Conservation (phyloP, 2,888 invertebrate genomes). For the Conchocele bisecta region DNA sequence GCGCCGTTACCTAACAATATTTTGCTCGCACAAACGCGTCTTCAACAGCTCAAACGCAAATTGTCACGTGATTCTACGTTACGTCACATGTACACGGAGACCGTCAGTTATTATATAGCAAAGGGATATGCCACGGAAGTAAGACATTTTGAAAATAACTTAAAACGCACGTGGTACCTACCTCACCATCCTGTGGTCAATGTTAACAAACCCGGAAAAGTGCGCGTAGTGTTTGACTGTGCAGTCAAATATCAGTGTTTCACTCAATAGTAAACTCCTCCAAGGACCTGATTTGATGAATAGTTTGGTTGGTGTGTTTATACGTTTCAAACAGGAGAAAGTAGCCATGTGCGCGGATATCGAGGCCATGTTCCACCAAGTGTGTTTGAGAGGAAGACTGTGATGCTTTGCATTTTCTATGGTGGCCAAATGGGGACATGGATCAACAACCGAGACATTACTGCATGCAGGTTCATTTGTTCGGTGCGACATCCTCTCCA, state of each 20-base stretch:
- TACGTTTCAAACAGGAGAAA: constrained; percentile 46
- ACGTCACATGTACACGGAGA: constrained; percentile 15
- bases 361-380: constrained; percentile 45
- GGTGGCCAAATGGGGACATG: constrained; percentile 48
- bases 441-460: constrained; percentile 8
- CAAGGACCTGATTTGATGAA: constrained; percentile 60
- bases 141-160: neutral
- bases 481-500: constrained; percentile 23
- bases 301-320: constrained; percentile 49
- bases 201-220: constrained; percentile 39
- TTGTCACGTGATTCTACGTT: constrained; percentile 9
- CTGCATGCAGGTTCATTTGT: constrained; percentile 30
- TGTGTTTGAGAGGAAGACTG: constrained; percentile 35
- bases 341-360: constrained; percentile 51
- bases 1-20: constrained; percentile 16
- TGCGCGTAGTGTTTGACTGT: constrained; percentile 44
- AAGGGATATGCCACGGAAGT: constrained; percentile 34
- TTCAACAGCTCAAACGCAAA: constrained; percentile 12
- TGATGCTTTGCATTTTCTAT: constrained; percentile 44
- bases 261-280: constrained; percentile 48
- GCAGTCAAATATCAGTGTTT: constrained; percentile 41
- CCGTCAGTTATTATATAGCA: constrained; percentile 22
- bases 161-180: constrained; percentile 36
- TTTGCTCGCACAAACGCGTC: constrained; percentile 1
- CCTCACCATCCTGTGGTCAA: constrained; percentile 47